Evolutionary conservation across 1,140 invertebrate genomes (phyloP).

Genomic region (Hyles vespertilio): DNA sequence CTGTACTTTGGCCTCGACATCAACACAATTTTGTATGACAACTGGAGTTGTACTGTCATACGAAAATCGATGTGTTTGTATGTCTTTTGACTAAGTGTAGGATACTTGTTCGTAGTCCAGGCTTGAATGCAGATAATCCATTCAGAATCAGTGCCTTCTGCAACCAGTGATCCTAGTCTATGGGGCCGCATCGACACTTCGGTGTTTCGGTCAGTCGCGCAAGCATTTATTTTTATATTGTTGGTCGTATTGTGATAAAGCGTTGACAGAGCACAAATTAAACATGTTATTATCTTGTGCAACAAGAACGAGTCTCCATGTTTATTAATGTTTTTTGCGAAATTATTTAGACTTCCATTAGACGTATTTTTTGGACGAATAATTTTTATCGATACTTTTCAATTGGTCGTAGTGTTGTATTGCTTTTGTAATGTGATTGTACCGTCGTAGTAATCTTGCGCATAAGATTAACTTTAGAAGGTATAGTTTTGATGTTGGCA

Average conservation of each 20-base stretch:
- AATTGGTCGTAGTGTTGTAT: slow-evolving; percentile 7
- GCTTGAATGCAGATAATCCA: slow-evolving; percentile 9
- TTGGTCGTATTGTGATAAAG: slow-evolving; percentile 55
- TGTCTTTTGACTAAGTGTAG: not conserved
- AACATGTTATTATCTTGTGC: slow-evolving; percentile 25
- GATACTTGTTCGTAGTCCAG: too few relatives aligned
- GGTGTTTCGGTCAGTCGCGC: slow-evolving; percentile 51
- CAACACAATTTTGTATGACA: slow-evolving; percentile 8
- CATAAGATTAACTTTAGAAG: slow-evolving; percentile 61
- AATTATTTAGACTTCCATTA: slow-evolving; percentile 17
- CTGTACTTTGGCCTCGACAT: too few relatives aligned
- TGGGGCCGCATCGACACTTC: slow-evolving; percentile 35
- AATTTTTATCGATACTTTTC: slow-evolving; percentile 6
- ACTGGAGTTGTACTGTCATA: slow-evolving; percentile 41
- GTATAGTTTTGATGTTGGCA: slow-evolving; percentile 31
- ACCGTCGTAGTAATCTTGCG: slow-evolving; percentile 60
- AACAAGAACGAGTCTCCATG: slow-evolving; percentile 24
- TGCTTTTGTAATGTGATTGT: slow-evolving; percentile 30
- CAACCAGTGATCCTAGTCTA: slow-evolving; percentile 67
- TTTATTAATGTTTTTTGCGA: slow-evolving; percentile 8
- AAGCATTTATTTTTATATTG: slow-evolving; percentile 73
- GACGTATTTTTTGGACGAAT: slow-evolving; percentile 6
- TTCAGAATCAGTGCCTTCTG: slow-evolving; percentile 53
- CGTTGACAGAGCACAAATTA: slow-evolving; percentile 32
- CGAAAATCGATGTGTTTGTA: slow-evolving; percentile 7